Evolutionary conservation across 2,888 invertebrate genomes (phyloP).

Genomic region (Eupithecia subumbrata): DNA sequence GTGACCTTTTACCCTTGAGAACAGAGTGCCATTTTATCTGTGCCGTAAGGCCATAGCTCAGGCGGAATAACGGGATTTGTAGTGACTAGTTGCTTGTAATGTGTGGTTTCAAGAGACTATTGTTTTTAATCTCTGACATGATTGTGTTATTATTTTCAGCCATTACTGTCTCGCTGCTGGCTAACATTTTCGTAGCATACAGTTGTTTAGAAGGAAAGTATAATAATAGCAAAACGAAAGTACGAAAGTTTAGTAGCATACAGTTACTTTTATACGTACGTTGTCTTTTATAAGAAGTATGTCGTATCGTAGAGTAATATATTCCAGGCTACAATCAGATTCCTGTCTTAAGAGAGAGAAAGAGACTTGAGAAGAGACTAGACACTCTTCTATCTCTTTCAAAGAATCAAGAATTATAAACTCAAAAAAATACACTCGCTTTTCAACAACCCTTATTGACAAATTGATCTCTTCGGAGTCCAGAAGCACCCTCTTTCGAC

Average conservation of each 20-base stretch:
- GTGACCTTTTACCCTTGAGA: constrained; percentile 44
- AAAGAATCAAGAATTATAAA: no score
- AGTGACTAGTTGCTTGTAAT: constrained; percentile 9
- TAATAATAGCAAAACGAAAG: no score
- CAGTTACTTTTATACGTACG: neutral
- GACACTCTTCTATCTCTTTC: neutral
- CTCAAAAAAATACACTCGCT: no score
- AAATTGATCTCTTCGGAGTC: no score
- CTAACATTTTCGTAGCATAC: neutral
- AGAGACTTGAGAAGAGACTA: neutral
- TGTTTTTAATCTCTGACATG: neutral
- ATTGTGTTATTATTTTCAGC: neutral
- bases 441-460: no score
- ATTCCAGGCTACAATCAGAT: neutral
- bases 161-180: no score
- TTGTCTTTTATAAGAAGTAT: no score
- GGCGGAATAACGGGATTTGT: constrained; percentile 26
- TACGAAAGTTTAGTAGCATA: no score
- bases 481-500: no score
- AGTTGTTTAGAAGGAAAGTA: neutral
- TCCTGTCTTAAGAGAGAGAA: neutral
- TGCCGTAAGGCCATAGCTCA: neutral
- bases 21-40: neutral
- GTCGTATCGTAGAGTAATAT: neutral
- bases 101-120: neutral